Conservation (phyloP, 30 jellyfish, hydroid and myxozoan genomes). For the Hydra vulgaris region DNA sequence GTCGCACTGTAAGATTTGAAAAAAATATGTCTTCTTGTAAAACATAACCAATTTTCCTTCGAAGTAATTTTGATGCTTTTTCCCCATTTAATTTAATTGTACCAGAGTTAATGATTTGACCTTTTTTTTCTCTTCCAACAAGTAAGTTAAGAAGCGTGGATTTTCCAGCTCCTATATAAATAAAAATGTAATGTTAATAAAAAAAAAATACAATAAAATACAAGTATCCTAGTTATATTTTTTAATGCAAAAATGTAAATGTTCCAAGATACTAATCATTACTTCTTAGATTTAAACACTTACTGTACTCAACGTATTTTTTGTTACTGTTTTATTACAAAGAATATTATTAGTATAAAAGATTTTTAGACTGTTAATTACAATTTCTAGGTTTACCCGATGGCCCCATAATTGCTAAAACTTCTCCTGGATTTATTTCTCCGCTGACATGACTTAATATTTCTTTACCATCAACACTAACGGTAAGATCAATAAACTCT, state of each 20-base stretch:
- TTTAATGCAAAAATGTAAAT: background rate
- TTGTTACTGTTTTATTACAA: background rate
- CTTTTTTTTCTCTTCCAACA: slow-evolving; percentile 23
- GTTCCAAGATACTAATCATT: no score
- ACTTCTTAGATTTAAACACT: no score
- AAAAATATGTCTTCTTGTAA: slow-evolving; percentile 58
- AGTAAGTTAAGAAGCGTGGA: slow-evolving; percentile 22
- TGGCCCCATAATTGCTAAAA: slow-evolving; percentile 64
- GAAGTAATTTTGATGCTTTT: slow-evolving; percentile 15
- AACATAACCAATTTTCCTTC: slow-evolving; percentile 50
- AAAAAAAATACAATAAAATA: no score
- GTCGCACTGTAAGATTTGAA: slow-evolving; percentile 32
- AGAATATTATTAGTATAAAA: background rate
- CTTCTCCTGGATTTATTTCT: slow-evolving; percentile 61
- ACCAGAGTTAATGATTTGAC: slow-evolving; percentile 6
- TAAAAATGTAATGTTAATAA: no score
- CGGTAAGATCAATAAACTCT: slow-evolving; percentile 38
- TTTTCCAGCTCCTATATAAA: slow-evolving; percentile 28
- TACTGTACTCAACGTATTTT: no score
- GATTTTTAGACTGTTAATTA: background rate
- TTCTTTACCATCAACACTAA: slow-evolving; percentile 20
- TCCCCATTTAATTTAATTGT: slow-evolving; percentile 7
- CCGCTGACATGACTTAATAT: slow-evolving; percentile 40
- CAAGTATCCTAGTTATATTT: background rate
- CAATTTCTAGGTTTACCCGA: slow-evolving; percentile 25